Evolutionary conservation across 2,797 vertebrate species (phyloP).

Genomic region (Coregonus suidteri): DNA sequence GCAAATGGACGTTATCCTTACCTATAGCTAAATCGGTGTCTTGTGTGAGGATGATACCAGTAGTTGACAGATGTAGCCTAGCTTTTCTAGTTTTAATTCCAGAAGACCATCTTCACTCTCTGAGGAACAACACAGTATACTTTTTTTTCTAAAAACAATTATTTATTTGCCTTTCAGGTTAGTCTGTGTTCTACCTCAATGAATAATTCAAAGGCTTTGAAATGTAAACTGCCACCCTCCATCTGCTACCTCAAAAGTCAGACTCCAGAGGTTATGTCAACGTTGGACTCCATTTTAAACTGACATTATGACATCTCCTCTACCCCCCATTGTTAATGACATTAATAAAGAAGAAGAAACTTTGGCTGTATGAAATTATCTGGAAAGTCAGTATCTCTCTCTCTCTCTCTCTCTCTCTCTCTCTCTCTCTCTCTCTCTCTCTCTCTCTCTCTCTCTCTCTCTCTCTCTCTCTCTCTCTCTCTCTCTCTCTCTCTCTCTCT

Average conservation of each 20-base stretch:
- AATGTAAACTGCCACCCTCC: slow-evolving; percentile 7
- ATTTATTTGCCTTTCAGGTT: slow-evolving; percentile 7
- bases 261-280: background rate
- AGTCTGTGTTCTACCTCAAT: slow-evolving; percentile 11
- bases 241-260: slow-evolving; percentile 5
- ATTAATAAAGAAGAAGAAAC: no score
- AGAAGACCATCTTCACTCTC: no score
- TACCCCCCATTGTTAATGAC: background rate
- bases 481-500: background rate
- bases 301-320: background rate
- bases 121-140: background rate
- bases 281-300: background rate
- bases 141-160: background rate
- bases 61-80: no score
- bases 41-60: no score
- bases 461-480: background rate
- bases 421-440: background rate
- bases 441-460: background rate
- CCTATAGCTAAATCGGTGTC: no score
- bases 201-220: slow-evolving; percentile 29
- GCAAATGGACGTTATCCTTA: no score
- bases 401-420: background rate
- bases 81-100: no score
- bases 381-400: background rate
- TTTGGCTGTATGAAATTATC: background rate